Conservation (phyloP, 2,888 invertebrate genomes). For the Herminia tarsipennalis region DNA sequence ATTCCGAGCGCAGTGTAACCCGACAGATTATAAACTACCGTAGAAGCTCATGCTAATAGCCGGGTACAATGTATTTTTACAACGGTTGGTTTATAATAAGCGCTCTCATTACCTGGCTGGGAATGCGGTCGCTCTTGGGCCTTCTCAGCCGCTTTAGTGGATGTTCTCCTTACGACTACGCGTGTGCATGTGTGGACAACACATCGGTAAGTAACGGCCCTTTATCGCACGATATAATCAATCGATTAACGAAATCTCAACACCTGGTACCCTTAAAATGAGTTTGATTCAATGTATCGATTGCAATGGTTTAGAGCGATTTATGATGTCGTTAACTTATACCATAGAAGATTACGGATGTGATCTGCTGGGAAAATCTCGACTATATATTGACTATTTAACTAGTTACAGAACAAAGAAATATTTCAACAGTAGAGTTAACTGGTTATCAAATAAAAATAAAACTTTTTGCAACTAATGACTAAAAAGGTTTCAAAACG, state of each 20-base stretch:
- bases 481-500: no score
- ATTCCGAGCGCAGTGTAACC: slow-evolving; percentile 74
- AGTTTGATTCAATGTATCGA: slow-evolving; percentile 8
- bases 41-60: slow-evolving; percentile 76
- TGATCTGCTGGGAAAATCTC: no score
- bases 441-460: no score
- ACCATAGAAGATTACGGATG: no score
- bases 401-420: no score
- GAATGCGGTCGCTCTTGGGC: slow-evolving; percentile 85
- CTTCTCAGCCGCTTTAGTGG: slow-evolving; percentile 86
- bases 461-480: no score
- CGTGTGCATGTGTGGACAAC: slow-evolving; percentile 85
- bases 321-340: no score
- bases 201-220: slow-evolving; percentile 79
- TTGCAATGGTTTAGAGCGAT: slow-evolving; percentile 5
- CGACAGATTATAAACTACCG: slow-evolving; percentile 65
- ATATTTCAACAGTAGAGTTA: no score
- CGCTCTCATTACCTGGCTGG: slow-evolving; percentile 85
- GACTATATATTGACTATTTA: no score
- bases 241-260: slow-evolving; percentile 58
- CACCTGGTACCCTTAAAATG: no score
- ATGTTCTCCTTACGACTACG: slow-evolving; percentile 86
- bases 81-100: slow-evolving; percentile 70
- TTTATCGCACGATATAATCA: slow-evolving; percentile 60
- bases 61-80: slow-evolving; percentile 68